These are phyloP conservation scores for Idaea dimidiata DNA, from an alignment of 2,888 invertebrate species.

Conservation along the genomic window DNA sequence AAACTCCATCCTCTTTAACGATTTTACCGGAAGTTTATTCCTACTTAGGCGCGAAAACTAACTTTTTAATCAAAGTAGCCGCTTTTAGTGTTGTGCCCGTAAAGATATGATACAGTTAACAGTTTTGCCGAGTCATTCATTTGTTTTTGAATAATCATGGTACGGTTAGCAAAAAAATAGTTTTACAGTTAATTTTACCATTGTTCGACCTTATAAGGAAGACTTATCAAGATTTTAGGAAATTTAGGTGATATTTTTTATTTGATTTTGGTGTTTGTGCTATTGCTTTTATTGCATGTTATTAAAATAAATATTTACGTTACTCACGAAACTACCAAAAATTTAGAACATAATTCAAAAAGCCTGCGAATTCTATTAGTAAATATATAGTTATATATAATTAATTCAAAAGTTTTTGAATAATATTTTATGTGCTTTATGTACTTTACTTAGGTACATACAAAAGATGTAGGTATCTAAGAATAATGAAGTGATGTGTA, in stretches of 20 bases:
- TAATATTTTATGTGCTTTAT: too few relatives aligned
- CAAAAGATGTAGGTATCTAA: too few relatives aligned
- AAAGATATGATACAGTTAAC: slow-evolving; percentile 16
- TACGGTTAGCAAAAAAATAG: slow-evolving; percentile 11
- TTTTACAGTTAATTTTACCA: slow-evolving; percentile 9
- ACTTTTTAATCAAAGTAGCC: slow-evolving; percentile 2
- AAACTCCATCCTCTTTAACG: too few relatives aligned
- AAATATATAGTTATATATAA: too few relatives aligned
- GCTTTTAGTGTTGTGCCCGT: slow-evolving; percentile 1
- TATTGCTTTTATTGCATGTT: too few relatives aligned
- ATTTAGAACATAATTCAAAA: too few relatives aligned
- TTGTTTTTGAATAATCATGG: neutral
- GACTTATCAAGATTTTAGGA: neutral
- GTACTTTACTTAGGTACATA: too few relatives aligned
- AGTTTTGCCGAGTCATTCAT: slow-evolving; percentile 8
- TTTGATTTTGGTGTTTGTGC: neutral
- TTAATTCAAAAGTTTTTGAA: too few relatives aligned
- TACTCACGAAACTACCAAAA: too few relatives aligned
- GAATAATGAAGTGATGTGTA: too few relatives aligned
- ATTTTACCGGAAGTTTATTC: neutral
- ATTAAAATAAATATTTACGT: too few relatives aligned
- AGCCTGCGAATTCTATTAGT: too few relatives aligned
- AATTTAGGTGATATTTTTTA: neutral
- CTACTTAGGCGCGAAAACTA: neutral
- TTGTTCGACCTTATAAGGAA: neutral